Conservation (phyloP, 2,113 vertebrate species). For the Myotis lucifugus region DNA sequence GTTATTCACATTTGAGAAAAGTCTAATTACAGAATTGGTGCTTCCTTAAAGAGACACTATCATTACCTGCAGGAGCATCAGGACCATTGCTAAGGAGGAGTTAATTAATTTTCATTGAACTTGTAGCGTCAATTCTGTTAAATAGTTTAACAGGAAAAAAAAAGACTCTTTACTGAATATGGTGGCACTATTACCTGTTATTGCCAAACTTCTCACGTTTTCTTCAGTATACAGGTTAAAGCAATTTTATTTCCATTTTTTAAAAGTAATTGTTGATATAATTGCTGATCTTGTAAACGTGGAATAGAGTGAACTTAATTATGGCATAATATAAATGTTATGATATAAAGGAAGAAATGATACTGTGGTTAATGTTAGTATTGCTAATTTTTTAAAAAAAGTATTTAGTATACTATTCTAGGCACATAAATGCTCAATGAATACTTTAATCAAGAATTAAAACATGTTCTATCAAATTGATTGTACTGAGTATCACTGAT, state of each 20-base stretch:
- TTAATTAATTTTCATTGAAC: slow-evolving; percentile 43
- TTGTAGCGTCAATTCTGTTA: slow-evolving; percentile 41
- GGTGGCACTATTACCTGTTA: background rate
- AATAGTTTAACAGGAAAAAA: slow-evolving; percentile 43
- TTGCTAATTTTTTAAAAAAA: background rate
- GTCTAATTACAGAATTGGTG: slow-evolving; percentile 12
- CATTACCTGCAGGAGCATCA: slow-evolving; percentile 7
- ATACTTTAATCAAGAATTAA: background rate
- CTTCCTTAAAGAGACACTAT: background rate
- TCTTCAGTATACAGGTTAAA: background rate
- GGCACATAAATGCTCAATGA: background rate
- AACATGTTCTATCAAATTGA: background rate
- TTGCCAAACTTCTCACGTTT: slow-evolving; percentile 19
- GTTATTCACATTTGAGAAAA: background rate
- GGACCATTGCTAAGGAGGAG: background rate
- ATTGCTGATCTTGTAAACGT: slow-evolving; percentile 12
- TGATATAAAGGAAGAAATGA: background rate
- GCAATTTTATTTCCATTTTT: background rate
- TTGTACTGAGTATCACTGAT: background rate
- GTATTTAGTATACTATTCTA: background rate
- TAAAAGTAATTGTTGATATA: background rate
- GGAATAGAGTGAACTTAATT: slow-evolving; percentile 5
- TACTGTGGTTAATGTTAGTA: background rate
- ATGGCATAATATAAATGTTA: background rate
- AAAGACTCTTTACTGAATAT: background rate